A percentile compares a stretch with the other conserved stretches of the same genome.
These are phyloP conservation scores for Nomada lathburiana DNA, from an alignment of 2,888 invertebrate species.

Conservation along the genomic window DNA sequence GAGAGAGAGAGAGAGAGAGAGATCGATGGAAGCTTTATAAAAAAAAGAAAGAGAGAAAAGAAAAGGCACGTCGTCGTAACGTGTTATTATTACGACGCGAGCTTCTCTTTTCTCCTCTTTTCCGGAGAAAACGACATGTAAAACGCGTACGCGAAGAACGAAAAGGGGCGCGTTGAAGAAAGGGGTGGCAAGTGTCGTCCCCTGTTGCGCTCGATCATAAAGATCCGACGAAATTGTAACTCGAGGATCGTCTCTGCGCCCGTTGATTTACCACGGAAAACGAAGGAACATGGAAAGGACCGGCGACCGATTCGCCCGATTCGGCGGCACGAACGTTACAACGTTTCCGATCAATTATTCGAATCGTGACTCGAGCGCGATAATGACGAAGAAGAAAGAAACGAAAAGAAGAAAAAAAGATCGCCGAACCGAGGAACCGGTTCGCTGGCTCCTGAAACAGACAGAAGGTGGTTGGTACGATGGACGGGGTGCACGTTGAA, in stretches of 20 bases:
- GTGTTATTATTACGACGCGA: conserved; percentile 38
- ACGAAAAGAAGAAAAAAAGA: too few relatives aligned
- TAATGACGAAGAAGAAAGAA: too few relatives aligned
- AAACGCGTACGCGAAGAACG: neutral
- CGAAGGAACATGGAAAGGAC: neutral
- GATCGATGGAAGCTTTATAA: conserved; percentile 25
- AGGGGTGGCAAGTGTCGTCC: conserved; percentile 5
- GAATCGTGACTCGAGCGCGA: neutral
- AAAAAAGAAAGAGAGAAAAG: neutral
- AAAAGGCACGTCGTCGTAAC: conserved; percentile 13
- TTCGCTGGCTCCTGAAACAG: too few relatives aligned
- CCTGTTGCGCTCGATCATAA: conserved; percentile 29
- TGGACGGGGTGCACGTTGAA: too few relatives aligned
- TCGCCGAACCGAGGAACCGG: conserved; percentile 8
- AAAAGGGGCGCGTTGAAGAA: neutral
- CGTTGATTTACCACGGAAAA: neutral
- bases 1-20: conserved; percentile 25
- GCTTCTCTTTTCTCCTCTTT: conserved; percentile 36
- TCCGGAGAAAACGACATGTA: conserved; percentile 25
- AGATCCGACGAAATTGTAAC: conserved; percentile 15
- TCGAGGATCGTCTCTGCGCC: conserved; percentile 58
- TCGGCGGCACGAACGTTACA: too few relatives aligned
- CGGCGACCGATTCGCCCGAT: neutral
- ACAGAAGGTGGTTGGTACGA: too few relatives aligned
- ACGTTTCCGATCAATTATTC: neutral